A percentile compares a stretch with the other conserved stretches of the same genome.
These are phyloP conservation scores for Brachionus koreanus DNA, from an alignment of 1,140 invertebrate genomes.

Conservation along the genomic window DNA sequence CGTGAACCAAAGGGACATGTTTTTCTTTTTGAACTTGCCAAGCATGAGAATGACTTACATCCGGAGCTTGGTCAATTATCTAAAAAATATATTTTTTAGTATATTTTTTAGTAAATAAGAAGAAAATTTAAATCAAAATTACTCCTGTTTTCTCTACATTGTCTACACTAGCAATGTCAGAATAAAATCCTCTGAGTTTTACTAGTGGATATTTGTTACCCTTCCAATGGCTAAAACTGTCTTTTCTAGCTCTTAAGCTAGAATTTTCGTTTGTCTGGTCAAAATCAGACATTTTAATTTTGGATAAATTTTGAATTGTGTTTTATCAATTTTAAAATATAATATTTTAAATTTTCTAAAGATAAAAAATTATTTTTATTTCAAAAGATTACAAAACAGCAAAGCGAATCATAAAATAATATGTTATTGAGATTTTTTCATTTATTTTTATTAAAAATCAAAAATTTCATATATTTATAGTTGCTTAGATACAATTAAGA, in stretches of 20 bases:
- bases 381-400: slow-evolving; percentile 16
- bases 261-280: background rate
- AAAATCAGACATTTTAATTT: slow-evolving; percentile 29
- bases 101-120: background rate
- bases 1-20: slow-evolving; percentile 54
- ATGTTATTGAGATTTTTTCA: background rate
- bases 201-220: slow-evolving; percentile 53
- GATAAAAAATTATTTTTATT: background rate
- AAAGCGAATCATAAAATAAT: background rate
- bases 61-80: background rate
- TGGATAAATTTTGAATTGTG: background rate
- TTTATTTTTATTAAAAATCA: slow-evolving; percentile 6
- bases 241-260: slow-evolving; percentile 1
- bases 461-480: slow-evolving; percentile 18
- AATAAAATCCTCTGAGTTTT: slow-evolving; percentile 58
- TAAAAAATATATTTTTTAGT: no score
- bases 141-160: slow-evolving; percentile 23
- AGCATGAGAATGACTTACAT: slow-evolving; percentile 11
- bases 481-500: slow-evolving; percentile 5
- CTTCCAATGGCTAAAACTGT: slow-evolving; percentile 26
- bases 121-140: background rate
- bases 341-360: background rate
- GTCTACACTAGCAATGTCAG: slow-evolving; percentile 52
- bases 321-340: background rate
- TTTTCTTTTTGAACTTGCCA: slow-evolving; percentile 57